Conservation (phyloP, 2,113 vertebrate genomes). For the Rattus norvegicus region DNA sequence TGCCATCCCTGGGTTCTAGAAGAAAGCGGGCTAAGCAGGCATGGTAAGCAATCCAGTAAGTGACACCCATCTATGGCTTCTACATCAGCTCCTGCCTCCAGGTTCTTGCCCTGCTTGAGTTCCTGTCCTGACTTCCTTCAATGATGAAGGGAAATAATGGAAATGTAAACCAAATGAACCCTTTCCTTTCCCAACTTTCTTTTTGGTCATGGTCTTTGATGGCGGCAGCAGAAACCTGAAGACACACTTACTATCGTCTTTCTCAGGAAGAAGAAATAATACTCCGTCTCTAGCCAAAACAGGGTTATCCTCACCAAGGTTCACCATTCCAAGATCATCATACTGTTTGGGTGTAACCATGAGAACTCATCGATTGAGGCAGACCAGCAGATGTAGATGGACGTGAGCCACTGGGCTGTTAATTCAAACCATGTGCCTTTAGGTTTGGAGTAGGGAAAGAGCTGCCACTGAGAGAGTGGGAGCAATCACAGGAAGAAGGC, state of each 20-base stretch:
- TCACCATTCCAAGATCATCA: neutral
- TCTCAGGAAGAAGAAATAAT: neutral
- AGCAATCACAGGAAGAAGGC: neutral
- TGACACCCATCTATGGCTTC: neutral
- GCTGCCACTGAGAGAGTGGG: neutral
- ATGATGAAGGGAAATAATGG: neutral
- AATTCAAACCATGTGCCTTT: neutral
- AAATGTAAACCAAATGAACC: neutral
- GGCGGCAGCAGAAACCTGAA: neutral
- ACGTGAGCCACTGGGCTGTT: neutral
- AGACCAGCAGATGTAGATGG: neutral
- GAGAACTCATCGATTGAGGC: neutral
- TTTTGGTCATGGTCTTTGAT: neutral
- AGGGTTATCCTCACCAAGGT: neutral
- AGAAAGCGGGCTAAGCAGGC: neutral
- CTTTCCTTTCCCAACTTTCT: neutral
- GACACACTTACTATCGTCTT: neutral
- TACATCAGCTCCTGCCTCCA: neutral
- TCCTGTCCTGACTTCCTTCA: neutral
- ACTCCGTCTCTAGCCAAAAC: neutral
- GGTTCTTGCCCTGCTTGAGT: neutral
- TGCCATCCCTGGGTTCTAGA: neutral
- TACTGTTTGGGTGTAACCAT: too few relatives aligned
- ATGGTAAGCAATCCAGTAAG: neutral
- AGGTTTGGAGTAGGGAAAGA: neutral